Conservation (phyloP, 2,797 vertebrate species). For the Anolis apletophallus region DNA sequence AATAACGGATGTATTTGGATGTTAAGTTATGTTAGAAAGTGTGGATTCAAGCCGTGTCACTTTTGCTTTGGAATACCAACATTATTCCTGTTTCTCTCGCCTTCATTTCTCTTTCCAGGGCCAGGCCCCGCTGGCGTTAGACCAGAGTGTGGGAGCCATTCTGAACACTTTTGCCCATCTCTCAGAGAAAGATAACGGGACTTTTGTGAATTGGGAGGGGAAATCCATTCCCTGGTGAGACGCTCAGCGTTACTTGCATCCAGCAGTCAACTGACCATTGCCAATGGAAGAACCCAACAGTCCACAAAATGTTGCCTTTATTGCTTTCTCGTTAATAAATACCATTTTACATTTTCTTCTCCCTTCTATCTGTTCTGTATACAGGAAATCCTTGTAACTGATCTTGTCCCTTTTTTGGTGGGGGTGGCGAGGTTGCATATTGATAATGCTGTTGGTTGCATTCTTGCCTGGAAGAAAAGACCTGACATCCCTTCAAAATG, state of each 20-base stretch:
- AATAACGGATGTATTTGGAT: not conserved
- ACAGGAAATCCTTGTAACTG: too few species aligned
- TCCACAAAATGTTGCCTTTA: too few species aligned
- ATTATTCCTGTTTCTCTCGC: not conserved
- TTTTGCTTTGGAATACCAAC: not conserved
- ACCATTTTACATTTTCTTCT: not conserved
- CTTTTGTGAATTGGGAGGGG: slow-evolving; percentile 29
- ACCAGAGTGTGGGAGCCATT: not conserved
- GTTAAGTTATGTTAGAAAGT: too few species aligned
- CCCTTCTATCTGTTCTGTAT: not conserved
- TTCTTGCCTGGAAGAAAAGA: too few species aligned
- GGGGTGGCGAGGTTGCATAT: too few species aligned
- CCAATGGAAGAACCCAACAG: too few species aligned
- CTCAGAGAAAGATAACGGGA: slow-evolving; percentile 20
- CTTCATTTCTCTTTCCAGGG: not conserved
- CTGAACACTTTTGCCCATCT: not conserved
- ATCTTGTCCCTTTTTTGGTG: too few species aligned
- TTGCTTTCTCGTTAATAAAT: not conserved
- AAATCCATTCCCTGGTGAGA: not conserved
- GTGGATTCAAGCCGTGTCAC: too few species aligned
- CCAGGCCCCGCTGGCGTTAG: not conserved
- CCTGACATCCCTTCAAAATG: too few species aligned
- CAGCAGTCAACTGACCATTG: too few species aligned
- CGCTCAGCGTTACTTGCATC: not conserved
- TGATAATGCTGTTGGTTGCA: too few species aligned